Percentiles rank a stretch among this genome's conserved stretches.
Conservation (phyloP, 1,140 invertebrate genomes). For the Drosophila leontia region DNA sequence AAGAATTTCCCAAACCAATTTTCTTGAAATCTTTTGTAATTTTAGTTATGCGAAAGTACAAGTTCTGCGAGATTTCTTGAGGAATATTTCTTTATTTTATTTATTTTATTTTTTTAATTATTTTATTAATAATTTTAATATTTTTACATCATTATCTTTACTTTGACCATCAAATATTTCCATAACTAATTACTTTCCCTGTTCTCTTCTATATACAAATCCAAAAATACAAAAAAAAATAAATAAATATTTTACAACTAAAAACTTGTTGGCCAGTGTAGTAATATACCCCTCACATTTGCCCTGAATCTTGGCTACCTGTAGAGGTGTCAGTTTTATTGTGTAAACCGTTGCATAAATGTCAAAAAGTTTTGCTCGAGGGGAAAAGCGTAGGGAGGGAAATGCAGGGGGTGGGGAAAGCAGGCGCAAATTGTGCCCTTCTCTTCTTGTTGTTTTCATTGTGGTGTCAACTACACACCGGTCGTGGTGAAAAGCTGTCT, state of each 20-base stretch:
- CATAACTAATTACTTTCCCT: background rate
- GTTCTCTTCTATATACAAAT: no score
- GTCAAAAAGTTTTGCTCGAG: constrained; percentile 29
- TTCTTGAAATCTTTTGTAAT: no score
- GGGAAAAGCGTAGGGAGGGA: constrained; percentile 12
- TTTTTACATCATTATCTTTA: no score
- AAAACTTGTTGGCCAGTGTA: constrained; percentile 6
- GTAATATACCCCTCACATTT: background rate
- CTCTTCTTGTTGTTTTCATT: constrained; percentile 17
- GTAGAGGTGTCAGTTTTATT: constrained; percentile 46
- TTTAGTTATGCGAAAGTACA: no score
- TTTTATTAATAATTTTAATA: no score
- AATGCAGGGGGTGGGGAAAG: constrained; percentile 10
- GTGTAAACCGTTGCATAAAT: constrained; percentile 48
- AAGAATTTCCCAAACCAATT: no score
- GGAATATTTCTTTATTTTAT: no score
- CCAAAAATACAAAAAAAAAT: background rate
- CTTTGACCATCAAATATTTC: background rate
- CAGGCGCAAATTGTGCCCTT: constrained; percentile 23
- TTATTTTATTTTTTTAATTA: no score
- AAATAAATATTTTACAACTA: background rate
- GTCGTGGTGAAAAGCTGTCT: constrained; percentile 40
- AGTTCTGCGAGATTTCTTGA: no score
- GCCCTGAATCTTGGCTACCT: constrained; percentile 32
- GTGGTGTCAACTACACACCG: constrained; percentile 38